Evolutionary conservation across 2,113 vertebrate genomes (phyloP).

Genomic region (Corydoras sp.): DNA sequence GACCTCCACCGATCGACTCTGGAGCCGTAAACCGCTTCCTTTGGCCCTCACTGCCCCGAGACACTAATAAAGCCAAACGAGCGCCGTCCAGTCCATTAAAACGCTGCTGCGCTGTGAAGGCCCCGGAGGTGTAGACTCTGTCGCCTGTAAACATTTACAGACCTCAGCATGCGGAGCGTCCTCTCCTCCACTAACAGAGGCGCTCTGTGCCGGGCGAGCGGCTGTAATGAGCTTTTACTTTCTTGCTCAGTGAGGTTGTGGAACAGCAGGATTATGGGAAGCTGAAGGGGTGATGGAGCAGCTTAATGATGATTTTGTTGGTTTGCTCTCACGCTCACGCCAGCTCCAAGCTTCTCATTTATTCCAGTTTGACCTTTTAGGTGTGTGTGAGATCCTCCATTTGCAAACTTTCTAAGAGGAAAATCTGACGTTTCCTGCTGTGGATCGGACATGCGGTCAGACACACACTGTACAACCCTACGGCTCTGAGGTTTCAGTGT

Average conservation of each 20-base stretch:
- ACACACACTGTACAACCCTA: neutral
- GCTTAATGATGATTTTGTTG: neutral
- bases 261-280: conserved; percentile 9
- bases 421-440: neutral
- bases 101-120: neutral
- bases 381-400: neutral
- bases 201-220: conserved; percentile 8
- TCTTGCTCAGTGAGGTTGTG: conserved; percentile 1
- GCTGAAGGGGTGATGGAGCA: neutral
- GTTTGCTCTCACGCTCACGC: neutral
- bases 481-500: too few species aligned
- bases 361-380: conserved; percentile 2
- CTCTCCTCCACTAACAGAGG: conserved; percentile 5
- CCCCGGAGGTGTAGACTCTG: neutral
- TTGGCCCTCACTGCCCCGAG: neutral
- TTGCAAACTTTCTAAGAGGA: neutral
- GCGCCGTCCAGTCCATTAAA: conserved; percentile 8
- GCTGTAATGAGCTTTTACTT: conserved; percentile 15
- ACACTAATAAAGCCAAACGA: neutral
- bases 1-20: neutral
- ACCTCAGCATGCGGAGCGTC: conserved; percentile 16
- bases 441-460: neutral
- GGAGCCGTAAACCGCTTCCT: neutral
- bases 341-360: neutral
- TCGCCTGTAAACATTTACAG: conserved; percentile 29